These are phyloP conservation scores for Amphimallon solstitiale DNA, from an alignment of 2,888 invertebrate species.

Conservation along the genomic window DNA sequence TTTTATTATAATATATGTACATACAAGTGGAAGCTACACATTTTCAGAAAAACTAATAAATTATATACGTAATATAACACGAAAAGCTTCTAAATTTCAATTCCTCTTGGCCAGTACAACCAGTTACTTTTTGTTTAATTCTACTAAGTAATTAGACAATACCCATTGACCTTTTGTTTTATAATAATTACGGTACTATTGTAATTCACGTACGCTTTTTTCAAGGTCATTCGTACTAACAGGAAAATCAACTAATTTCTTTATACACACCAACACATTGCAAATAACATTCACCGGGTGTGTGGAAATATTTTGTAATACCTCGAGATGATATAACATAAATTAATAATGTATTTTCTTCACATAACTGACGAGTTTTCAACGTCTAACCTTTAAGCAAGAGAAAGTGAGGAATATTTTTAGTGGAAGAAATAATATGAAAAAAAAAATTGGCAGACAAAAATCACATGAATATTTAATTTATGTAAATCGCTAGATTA, in stretches of 20 bases:
- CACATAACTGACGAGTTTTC: neutral
- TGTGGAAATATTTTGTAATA: conserved; percentile 18
- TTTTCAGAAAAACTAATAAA: neutral
- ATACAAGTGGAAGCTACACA: too few relatives aligned
- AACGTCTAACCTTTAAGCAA: conserved; percentile 15
- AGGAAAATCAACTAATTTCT: conserved; percentile 12
- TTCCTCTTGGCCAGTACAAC: too few relatives aligned
- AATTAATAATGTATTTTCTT: conserved; percentile 1
- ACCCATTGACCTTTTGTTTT: neutral
- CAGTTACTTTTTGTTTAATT: too few relatives aligned
- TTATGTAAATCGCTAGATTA: too few relatives aligned
- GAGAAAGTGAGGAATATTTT: conserved; percentile 19
- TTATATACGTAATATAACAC: neutral
- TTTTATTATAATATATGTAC: too few relatives aligned
- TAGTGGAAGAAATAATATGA: neutral
- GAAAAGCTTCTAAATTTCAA: neutral
- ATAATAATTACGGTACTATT: conserved; percentile 13
- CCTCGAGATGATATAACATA: conserved; percentile 22
- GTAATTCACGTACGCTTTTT: neutral
- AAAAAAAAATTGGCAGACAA: neutral
- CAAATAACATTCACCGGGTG: neutral
- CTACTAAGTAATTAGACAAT: too few relatives aligned
- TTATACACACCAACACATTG: neutral
- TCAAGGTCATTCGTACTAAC: conserved; percentile 4
- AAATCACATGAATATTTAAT: neutral